phyloP scores from a whole-genome alignment of 2,797 vertebrate species.

The Paratrypauchen microcephalus region DNA sequence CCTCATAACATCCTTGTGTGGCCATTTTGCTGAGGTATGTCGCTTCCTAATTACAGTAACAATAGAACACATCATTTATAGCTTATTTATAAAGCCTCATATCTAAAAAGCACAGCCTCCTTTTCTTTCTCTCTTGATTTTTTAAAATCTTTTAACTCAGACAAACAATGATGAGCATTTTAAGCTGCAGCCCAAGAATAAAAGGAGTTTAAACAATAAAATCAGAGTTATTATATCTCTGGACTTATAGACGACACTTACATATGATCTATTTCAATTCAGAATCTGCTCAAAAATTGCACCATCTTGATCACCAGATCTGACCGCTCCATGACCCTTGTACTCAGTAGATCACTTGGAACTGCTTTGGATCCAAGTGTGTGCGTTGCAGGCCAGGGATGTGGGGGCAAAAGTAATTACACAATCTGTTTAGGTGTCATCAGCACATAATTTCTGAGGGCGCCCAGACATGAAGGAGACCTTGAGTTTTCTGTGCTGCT shows the following conservation, averaged over 20 bases:
- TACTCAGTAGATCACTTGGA: constrained; percentile 19
- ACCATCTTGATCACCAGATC: background rate
- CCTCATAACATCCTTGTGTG: no score
- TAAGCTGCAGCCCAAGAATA: background rate
- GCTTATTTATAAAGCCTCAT: no score
- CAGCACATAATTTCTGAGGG: constrained; percentile 68
- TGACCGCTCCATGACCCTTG: background rate
- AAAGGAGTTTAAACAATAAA: background rate
- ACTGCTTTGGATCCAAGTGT: constrained; percentile 38
- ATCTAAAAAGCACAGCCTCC: no score
- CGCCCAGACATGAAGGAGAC: constrained; percentile 75
- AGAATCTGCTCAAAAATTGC: background rate
- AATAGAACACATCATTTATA: no score
- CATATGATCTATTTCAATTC: background rate
- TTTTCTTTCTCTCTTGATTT: no score
- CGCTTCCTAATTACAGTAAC: no score
- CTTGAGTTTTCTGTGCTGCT: constrained; percentile 62
- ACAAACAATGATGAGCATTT: background rate
- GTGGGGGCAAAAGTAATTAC: constrained; percentile 70
- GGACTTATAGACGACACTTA: no score
- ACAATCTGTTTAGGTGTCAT: constrained; percentile 72
- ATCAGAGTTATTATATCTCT: background rate
- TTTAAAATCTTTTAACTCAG: no score
- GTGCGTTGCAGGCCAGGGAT: constrained; percentile 58
- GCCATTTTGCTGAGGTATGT: no score